Evolutionary conservation across 2,113 vertebrate genomes (phyloP).

Genomic region (Mobula birostris): DNA sequence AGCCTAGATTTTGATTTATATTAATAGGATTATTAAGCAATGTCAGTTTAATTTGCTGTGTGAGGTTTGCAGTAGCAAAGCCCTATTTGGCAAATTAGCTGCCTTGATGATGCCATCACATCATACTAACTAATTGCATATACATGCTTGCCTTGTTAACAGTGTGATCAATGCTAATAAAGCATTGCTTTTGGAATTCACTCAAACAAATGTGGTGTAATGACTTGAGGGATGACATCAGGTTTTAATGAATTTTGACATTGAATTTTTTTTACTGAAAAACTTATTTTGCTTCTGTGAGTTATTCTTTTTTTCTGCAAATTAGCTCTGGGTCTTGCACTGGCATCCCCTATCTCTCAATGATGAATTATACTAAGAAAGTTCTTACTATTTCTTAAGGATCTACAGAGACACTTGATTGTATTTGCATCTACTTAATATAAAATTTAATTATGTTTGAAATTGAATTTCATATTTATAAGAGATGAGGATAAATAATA

Average conservation of each 20-base stretch:
- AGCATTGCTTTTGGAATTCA: background rate
- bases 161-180: slow-evolving; percentile 16
- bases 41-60: slow-evolving; percentile 5
- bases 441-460: no score
- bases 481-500: background rate
- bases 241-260: background rate
- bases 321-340: background rate
- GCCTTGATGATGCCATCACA: slow-evolving; percentile 17
- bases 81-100: slow-evolving; percentile 22
- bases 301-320: background rate
- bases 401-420: background rate
- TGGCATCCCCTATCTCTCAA: background rate
- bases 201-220: background rate
- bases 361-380: background rate
- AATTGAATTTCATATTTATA: background rate
- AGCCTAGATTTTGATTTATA: background rate
- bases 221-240: background rate
- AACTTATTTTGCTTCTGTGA: background rate
- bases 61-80: background rate
- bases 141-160: background rate
- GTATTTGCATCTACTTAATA: background rate
- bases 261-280: background rate
- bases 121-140: slow-evolving; percentile 19
- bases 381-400: background rate
- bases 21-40: slow-evolving; percentile 15